These are phyloP conservation scores for Bombus sylvicola DNA, from an alignment of 1,140 invertebrate genomes.

Conservation along the genomic window DNA sequence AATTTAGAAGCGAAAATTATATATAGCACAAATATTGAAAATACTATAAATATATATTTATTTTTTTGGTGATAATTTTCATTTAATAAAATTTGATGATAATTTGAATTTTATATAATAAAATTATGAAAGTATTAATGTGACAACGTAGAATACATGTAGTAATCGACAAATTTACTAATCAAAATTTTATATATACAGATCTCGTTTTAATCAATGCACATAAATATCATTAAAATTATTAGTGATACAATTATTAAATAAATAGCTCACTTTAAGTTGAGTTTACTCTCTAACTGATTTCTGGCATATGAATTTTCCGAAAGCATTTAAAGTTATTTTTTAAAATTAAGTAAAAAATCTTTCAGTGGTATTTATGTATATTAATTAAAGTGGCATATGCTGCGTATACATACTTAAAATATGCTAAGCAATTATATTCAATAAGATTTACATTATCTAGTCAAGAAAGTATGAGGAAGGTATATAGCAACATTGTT, in stretches of 20 bases:
- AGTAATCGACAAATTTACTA: background rate
- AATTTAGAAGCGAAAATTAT: background rate
- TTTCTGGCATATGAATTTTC: background rate
- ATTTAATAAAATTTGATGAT: background rate
- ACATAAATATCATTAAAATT: background rate
- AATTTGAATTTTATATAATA: background rate
- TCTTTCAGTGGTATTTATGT: background rate
- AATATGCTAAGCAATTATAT: background rate
- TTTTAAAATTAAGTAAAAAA: background rate
- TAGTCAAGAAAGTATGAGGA: background rate
- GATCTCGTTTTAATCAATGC: background rate
- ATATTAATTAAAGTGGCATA: background rate
- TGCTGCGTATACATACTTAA: background rate
- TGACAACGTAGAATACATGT: background rate
- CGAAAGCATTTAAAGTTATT: background rate
- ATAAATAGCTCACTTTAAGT: background rate
- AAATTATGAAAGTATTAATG: background rate
- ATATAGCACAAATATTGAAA: background rate
- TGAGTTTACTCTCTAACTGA: background rate
- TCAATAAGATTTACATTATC: background rate
- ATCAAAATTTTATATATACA: constrained; percentile 11
- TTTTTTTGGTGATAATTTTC: background rate
- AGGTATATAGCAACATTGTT: background rate
- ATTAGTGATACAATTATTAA: background rate
- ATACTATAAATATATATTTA: background rate